Conservation (phyloP, 2,888 invertebrate genomes). For the Sceliomorpha sp. region DNA sequence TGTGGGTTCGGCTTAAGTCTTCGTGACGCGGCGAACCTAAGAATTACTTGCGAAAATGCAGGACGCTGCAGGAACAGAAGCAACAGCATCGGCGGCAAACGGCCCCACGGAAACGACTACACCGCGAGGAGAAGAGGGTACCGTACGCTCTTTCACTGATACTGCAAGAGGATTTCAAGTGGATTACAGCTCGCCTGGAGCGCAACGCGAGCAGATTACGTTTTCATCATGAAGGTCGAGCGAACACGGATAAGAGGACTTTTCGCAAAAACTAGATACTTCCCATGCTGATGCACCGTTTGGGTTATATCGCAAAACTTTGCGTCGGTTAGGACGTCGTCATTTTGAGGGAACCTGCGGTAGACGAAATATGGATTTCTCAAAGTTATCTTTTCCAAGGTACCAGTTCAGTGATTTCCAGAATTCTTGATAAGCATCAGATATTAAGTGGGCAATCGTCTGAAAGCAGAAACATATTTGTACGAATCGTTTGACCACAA, state of each 20-base stretch:
- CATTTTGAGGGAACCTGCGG: too few species aligned
- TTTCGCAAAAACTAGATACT: slow-evolving; percentile 43
- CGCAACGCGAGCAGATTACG: slow-evolving; percentile 49
- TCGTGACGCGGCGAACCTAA: slow-evolving; percentile 17
- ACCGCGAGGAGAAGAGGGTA: slow-evolving; percentile 6
- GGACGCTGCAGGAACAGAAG: slow-evolving; percentile 1
- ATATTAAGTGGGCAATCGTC: too few species aligned
- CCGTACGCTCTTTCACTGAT: slow-evolving; percentile 38
- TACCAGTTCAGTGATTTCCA: too few species aligned
- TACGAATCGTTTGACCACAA: too few species aligned
- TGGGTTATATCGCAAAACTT: slow-evolving; percentile 33
- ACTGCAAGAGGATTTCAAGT: slow-evolving; percentile 54
- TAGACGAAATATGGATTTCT: too few species aligned
- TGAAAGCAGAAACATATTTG: too few species aligned
- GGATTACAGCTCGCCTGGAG: slow-evolving; percentile 49
- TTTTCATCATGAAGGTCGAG: slow-evolving; percentile 42
- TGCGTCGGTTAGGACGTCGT: slow-evolving; percentile 3
- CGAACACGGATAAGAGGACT: slow-evolving; percentile 43
- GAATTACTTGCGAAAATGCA: slow-evolving; percentile 11
- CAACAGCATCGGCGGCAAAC: slow-evolving; percentile 3
- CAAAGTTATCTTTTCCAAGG: too few species aligned
- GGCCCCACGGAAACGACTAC: slow-evolving; percentile 3
- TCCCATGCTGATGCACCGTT: slow-evolving; percentile 40
- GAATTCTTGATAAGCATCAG: too few species aligned
- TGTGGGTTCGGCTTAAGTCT: slow-evolving; percentile 40